Evolutionary conservation across 1,140 invertebrate species (phyloP).

Genomic region (Brachionus plicatilis): DNA sequence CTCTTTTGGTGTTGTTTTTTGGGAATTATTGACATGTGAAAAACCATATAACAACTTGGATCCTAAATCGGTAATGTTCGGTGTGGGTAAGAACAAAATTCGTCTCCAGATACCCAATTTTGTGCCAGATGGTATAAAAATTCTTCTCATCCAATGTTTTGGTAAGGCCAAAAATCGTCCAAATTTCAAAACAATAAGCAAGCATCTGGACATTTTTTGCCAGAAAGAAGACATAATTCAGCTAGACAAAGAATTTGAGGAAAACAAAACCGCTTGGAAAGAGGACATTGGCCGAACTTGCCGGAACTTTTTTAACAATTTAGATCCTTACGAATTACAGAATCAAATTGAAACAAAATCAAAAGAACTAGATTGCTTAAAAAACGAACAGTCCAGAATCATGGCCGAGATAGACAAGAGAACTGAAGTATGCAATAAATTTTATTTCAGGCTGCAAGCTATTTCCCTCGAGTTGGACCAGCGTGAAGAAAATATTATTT

Average conservation of each 20-base stretch:
- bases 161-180: slow-evolving; percentile 83
- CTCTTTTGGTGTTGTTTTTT: slow-evolving; percentile 37
- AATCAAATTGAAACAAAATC: slow-evolving; percentile 65
- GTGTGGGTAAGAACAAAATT: slow-evolving; percentile 85
- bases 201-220: slow-evolving; percentile 75
- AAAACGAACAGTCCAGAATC: neutral
- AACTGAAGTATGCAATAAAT: neutral
- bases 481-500: neutral
- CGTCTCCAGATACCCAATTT: slow-evolving; percentile 80
- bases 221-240: slow-evolving; percentile 44
- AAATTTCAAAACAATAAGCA: slow-evolving; percentile 84
- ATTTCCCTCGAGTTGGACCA: neutral
- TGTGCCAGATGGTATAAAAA: slow-evolving; percentile 69
- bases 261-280: neutral
- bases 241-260: neutral
- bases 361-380: slow-evolving; percentile 69
- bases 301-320: neutral
- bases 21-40: slow-evolving; percentile 28
- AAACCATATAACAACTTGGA: slow-evolving; percentile 17
- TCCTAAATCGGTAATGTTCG: neutral
- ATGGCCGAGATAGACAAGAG: neutral
- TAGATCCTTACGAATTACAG: slow-evolving; percentile 62
- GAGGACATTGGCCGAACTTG: neutral
- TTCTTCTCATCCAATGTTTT: slow-evolving; percentile 86
- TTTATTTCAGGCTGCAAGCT: slow-evolving; percentile 46